phyloP scores from a whole-genome alignment of 1,140 invertebrate genomes.

The Agraylea sexmaculata region DNA sequence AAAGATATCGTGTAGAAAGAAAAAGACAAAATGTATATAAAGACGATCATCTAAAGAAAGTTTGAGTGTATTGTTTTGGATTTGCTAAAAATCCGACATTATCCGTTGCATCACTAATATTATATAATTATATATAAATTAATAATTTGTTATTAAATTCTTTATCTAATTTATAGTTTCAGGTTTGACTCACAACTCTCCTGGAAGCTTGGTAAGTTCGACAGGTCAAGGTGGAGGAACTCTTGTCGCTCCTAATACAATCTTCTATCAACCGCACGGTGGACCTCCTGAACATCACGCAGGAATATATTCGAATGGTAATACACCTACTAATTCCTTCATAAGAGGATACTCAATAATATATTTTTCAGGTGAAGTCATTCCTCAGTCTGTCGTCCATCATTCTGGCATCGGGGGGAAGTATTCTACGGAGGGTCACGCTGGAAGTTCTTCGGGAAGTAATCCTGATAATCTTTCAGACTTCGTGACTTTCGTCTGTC shows the following conservation, averaged over 20 bases:
- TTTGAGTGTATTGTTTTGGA: too few relatives aligned
- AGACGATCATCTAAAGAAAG: too few relatives aligned
- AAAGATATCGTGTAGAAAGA: too few relatives aligned
- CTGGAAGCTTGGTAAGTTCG: constrained; percentile 17
- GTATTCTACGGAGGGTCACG: constrained; percentile 62
- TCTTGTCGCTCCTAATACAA: constrained; percentile 53
- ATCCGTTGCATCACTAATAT: too few relatives aligned
- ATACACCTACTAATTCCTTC: constrained; percentile 3
- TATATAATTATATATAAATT: too few relatives aligned
- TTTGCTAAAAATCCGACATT: too few relatives aligned
- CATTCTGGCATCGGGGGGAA: constrained; percentile 47
- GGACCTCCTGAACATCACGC: constrained; percentile 17
- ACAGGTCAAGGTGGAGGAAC: constrained; percentile 30
- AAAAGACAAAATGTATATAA: too few relatives aligned
- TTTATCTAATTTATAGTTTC: constrained; percentile 13
- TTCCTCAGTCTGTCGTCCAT: constrained; percentile 19
- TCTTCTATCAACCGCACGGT: constrained; percentile 43
- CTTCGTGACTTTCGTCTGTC: constrained; percentile 93
- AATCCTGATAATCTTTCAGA: constrained; percentile 82
- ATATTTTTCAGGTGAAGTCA: constrained; percentile 17
- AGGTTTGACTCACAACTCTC: constrained; percentile 18
- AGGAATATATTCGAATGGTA: constrained; percentile 21
- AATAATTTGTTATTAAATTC: background rate
- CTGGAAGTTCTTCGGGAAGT: constrained; percentile 58
- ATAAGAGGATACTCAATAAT: constrained; percentile 1